These are phyloP conservation scores for Melanerpes aurifrons DNA, from an alignment of 2,113 vertebrate genomes.

Conservation along the genomic window DNA sequence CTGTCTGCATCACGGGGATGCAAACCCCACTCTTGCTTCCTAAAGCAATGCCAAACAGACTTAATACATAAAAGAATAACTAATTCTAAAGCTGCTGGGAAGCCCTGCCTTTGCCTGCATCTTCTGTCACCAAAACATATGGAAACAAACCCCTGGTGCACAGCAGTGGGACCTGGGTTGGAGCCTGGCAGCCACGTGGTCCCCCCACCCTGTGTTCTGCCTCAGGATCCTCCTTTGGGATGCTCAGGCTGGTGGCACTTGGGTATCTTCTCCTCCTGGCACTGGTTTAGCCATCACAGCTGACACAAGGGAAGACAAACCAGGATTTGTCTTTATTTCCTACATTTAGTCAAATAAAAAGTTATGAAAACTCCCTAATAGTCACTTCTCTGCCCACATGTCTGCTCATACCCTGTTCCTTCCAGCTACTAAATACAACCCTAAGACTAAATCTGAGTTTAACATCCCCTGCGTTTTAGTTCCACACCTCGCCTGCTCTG, in stretches of 20 bases:
- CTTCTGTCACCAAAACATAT: background rate
- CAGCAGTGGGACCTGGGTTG: accelerated
- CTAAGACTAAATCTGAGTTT: background rate
- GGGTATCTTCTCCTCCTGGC: background rate
- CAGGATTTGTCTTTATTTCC: background rate
- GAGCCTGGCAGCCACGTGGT: accelerated
- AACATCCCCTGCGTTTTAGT: background rate
- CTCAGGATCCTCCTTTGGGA: background rate
- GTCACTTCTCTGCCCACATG: accelerated
- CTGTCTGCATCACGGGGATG: background rate
- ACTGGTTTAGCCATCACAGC: background rate
- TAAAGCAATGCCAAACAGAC: background rate
- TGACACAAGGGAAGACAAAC: background rate
- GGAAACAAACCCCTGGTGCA: background rate
- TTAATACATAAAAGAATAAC: background rate
- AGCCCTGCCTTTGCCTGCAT: background rate
- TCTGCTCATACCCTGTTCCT: background rate
- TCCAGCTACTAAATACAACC: background rate
- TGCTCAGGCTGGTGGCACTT: background rate
- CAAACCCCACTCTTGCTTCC: background rate
- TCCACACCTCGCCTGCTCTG: background rate
- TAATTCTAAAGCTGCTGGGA: background rate
- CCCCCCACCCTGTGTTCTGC: background rate
- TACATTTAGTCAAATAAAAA: background rate
- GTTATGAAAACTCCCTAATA: background rate